Base-by-base conservation (phyloP, 1,140 invertebrate species). In the Cherax destructor region DNA sequence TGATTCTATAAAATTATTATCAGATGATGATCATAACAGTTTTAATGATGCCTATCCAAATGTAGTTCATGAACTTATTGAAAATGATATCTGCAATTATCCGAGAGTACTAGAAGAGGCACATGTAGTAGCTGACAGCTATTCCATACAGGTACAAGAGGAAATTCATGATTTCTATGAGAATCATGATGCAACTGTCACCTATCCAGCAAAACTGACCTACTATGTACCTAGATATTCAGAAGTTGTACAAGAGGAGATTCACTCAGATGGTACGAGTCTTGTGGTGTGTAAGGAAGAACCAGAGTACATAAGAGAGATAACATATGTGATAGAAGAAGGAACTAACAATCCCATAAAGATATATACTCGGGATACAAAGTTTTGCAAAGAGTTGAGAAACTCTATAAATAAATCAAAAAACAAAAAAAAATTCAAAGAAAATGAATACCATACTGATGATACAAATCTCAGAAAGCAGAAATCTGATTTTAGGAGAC, bases 221-320 rank as follows among this genome's bases (percentile, higher is more conserved):
- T 9, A 74, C 30, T n/a, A 74, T 30, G 11, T 21, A 6, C 69
- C 16, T 52, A 69, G 16, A 7, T 83, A 89, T 72, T 76, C 79
- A 24, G 56, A 50, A 49, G 83, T 77, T 18, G 41, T 81, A 50
- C 49, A 59, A 47, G 69, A 90, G 69, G 81, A 85, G 6, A 61
- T 85, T 65, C 52, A 84, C 24, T 21, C 81, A 11, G 83, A 78
- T 69, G 80, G 83, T 21, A 84, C 88, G 7, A 74, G 81, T 16
- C 74, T 91, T n/a, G 30, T 91, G 30, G 24, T 91, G 24, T 91
- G 88, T 81, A 83, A 91, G 47, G 88, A 91, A 49, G 76, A 49
- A 13, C 50, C n/a, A 18, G 49, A 74, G 16, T 13, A 30, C 30
- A 18, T 84, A 16, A 84, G 6, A 76, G 83, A 91, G 59, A 74